Base-by-base conservation (phyloP, 2,113 vertebrate species). In the Geococcyx californianus region DNA sequence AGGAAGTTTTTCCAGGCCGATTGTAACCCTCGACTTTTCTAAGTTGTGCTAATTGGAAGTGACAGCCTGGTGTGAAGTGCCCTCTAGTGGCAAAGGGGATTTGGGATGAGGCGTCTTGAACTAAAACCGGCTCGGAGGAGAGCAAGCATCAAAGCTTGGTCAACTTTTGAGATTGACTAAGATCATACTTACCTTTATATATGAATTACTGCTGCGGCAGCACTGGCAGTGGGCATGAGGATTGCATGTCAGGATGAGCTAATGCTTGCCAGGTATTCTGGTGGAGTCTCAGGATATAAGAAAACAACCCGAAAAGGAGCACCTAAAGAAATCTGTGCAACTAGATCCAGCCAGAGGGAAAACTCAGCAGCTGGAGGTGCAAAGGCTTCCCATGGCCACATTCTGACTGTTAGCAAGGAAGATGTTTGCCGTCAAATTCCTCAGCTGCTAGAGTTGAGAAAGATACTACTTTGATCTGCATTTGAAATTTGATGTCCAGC, bases 51-150 rank as follows among this genome's bases (percentile, higher is more conserved):
- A 34, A 89, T 91, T 3, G 2, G 45, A 76, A 90, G 26, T 66
- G 94, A 96, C 95, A 95, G 45, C 77, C 96, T 96, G 63, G 94
- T 93, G 63, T 91, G 64, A 96, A 75, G 81, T 88, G 95, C 96
- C 97, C 93, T 95, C 97, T 97, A 59, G 96, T 95, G 97, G 94
- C 72, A 67, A 75, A 26, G 9, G 36, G 33, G 42, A 21, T 83
- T 80, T 64, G 17, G 78, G 55, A 11, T 40, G 40, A 55, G 45
- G 56, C 17, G 6, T 45, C 45, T 5, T 5, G 44, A 25, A 77
- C 42, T 24, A 42, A 59, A 56, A 11, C 11, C 42, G 1, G 28
- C 12, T 5, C 6, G 29, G 47, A 66, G 34, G 20, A 44, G 60
- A 52, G 68, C 10, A 36, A 67, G 16, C 36, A 34, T 36, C 47